Evolutionary conservation across 2,888 invertebrate genomes (phyloP), one percentile per base, ranked within the genome.

Genomic region (Zeuzera pyrina): DNA sequence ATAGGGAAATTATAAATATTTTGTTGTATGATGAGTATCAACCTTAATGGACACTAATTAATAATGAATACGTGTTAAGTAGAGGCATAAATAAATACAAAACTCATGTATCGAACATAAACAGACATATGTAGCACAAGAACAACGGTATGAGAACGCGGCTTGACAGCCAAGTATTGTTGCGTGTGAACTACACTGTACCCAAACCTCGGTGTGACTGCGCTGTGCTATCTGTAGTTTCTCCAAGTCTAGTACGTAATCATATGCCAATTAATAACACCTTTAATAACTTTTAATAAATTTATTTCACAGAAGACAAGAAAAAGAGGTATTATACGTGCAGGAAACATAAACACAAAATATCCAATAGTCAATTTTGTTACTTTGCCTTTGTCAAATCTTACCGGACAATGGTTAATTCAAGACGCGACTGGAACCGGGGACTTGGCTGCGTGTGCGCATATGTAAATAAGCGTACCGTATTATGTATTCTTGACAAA

Each of bases 401-500:
- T n/a, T n/a, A n/a, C n/a, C n/a, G 12, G 35, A 45, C 68, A 70
- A 72, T 71, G 59, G 56, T 39, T 47, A 47, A 74, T 74, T 67
- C 65, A 57, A 58, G 46, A 38, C 60, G 60, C 59, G 52, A 48
- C 37, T 48, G 45, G 44, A 43, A 47, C 57, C 58, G 56, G 57
- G 46, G 58, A 46, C 43, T 44, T 13, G 21, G 21, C 21, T 34
- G 34, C 31, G 29, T 19, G 11, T 21, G 11, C 25, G 35, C 29
- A 35, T 32, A 35, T 29, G 10, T 22, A 31, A 35, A 31, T 31
- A 41, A 35, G 34, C 39, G 51, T 23, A 33, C 16, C 22, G 15
- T 49, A 56, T 70, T 67, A 60, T 62, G 65, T 72, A 72, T 73
- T 69, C 69, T 50, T 41, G 55, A 71, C 64, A 76, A 74, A 76